Percentiles rank a stretch among this genome's conserved stretches.
Conservation (phyloP, 2,797 vertebrate species). For the Platyrinchus mystaceus region DNA sequence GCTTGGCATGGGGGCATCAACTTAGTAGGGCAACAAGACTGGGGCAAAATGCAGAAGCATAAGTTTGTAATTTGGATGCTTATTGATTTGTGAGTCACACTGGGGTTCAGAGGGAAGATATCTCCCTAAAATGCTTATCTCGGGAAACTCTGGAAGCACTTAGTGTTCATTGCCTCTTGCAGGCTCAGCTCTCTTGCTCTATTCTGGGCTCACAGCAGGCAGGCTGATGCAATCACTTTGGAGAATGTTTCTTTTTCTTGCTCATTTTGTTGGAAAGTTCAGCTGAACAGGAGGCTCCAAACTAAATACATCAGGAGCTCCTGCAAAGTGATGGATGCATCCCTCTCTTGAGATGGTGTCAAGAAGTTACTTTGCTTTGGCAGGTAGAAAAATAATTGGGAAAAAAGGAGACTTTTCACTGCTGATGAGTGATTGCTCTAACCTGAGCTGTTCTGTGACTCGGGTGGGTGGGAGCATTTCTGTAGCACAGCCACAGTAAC, state of each 20-base stretch:
- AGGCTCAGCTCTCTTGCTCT: neutral
- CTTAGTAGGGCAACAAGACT: neutral
- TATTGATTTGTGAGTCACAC: neutral
- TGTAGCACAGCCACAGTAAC: neutral
- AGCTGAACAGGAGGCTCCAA: neutral
- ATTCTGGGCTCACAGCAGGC: conserved; percentile 21
- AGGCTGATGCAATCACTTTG: neutral
- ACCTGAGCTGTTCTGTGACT: neutral
- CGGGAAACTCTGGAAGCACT: neutral
- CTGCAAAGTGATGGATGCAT: neutral
- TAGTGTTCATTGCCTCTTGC: neutral
- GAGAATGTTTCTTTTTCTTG: neutral
- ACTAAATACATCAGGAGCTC: neutral
- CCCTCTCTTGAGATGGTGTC: neutral
- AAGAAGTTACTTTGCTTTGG: conserved; percentile 4
- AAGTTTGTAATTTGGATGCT: neutral
- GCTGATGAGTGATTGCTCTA: neutral
- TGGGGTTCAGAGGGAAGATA: neutral
- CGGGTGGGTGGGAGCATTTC: neutral
- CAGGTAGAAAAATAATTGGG: neutral
- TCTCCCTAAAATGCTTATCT: neutral
- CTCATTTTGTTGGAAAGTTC: conserved; percentile 39
- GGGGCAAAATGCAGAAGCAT: neutral
- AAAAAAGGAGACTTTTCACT: neutral
- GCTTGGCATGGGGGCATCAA: neutral